phyloP scores from a whole-genome alignment of 2,888 invertebrate genomes.

The Agrochola lychnidis region DNA sequence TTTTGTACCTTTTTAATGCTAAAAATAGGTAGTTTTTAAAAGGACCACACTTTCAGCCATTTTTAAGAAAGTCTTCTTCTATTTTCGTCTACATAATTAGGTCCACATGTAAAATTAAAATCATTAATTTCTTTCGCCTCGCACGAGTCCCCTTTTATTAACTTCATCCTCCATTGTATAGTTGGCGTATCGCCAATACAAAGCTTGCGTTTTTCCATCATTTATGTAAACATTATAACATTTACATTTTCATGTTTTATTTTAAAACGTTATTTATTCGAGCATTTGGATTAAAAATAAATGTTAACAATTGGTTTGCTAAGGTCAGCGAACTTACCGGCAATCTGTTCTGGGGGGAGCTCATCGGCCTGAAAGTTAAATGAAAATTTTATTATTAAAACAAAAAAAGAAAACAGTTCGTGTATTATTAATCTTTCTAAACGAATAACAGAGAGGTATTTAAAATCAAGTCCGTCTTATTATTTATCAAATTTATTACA shows the following conservation, averaged over 20 bases:
- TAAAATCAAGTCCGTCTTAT: slow-evolving; percentile 17
- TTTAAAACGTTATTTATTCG: slow-evolving; percentile 61
- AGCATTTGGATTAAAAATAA: slow-evolving; percentile 61
- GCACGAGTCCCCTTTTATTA: slow-evolving; percentile 78
- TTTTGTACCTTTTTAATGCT: background rate
- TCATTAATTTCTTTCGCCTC: slow-evolving; percentile 77
- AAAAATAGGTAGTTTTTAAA: background rate
- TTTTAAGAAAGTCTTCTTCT: slow-evolving; percentile 1
- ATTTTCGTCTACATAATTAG: slow-evolving; percentile 74
- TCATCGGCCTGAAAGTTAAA: slow-evolving; percentile 94
- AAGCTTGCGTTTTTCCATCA: slow-evolving; percentile 77
- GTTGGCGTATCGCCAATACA: slow-evolving; percentile 80
- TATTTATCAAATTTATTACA: slow-evolving; percentile 31
- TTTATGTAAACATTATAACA: slow-evolving; percentile 75
- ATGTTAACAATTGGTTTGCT: slow-evolving; percentile 65
- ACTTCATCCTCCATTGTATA: slow-evolving; percentile 78
- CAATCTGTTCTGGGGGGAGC: slow-evolving; percentile 97
- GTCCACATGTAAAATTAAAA: slow-evolving; percentile 76
- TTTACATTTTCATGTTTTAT: slow-evolving; percentile 67
- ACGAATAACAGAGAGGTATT: background rate
- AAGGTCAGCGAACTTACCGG: slow-evolving; percentile 92
- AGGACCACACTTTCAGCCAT: background rate
- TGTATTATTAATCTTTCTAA: slow-evolving; percentile 11
- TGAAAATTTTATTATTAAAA: slow-evolving; percentile 60
- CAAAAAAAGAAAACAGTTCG: slow-evolving; percentile 25